A percentile compares a stretch with the other conserved stretches of the same genome.
Evolutionary conservation across 2,888 invertebrate genomes (phyloP).

Genomic region (Hecatera dysodea): DNA sequence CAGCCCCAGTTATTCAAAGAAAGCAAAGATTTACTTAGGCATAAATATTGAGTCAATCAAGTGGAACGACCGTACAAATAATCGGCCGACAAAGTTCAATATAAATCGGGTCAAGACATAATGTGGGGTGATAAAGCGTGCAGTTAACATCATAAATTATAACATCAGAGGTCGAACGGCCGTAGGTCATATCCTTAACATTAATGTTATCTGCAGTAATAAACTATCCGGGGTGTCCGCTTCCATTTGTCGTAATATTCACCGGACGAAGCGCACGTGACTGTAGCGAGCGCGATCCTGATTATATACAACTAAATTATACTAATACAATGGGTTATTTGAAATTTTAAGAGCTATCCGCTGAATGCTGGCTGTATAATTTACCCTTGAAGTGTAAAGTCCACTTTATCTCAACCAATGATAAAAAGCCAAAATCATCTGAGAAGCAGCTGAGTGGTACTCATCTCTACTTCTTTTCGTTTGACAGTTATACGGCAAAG

Average conservation of each 20-base stretch:
- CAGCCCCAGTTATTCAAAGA: conserved; percentile 12
- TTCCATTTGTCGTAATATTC: conserved; percentile 75
- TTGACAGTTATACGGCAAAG: background rate
- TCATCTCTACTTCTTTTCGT: background rate
- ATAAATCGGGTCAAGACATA: conserved; percentile 69
- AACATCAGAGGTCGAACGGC: conserved; percentile 68
- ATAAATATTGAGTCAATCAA: conserved; percentile 49
- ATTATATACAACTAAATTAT: conserved; percentile 48
- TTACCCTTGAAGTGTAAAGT: background rate
- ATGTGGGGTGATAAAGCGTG: conserved; percentile 73
- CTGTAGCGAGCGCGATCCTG: conserved; percentile 43
- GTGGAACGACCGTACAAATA: conserved; percentile 50
- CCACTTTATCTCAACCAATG: background rate
- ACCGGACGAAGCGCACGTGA: conserved; percentile 61
- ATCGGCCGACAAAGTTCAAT: conserved; percentile 67
- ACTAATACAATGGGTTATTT: conserved; percentile 43
- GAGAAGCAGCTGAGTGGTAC: no score
- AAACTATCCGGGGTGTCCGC: conserved; percentile 72
- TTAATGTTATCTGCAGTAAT: conserved; percentile 79
- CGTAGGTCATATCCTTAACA: conserved; percentile 79
- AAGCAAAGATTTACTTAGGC: conserved; percentile 20
- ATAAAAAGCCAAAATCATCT: background rate
- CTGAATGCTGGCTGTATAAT: conserved; percentile 15
- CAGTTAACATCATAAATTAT: conserved; percentile 76
- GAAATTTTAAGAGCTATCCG: conserved; percentile 38